Percentiles rank a stretch among this genome's conserved stretches.
phyloP scores from a whole-genome alignment of 2,888 invertebrate species.

The Drosophila melanocephala region DNA sequence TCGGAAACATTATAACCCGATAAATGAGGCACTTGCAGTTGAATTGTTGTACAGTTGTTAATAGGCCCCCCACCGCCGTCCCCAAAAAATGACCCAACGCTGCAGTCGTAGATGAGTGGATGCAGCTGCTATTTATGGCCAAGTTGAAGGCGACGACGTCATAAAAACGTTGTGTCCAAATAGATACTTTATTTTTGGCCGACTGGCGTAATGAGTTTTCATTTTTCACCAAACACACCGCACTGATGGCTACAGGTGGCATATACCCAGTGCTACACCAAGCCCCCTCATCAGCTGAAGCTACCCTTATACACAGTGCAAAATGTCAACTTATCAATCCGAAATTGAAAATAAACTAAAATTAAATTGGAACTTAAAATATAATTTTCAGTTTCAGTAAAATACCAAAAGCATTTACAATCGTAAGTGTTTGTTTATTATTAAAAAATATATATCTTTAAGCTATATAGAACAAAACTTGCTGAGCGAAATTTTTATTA shows the following conservation, averaged over 20 bases:
- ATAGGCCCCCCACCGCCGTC: neutral
- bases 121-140: conserved; percentile 55
- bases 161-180: conserved; percentile 42
- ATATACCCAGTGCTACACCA: conserved; percentile 7
- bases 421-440: neutral
- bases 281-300: neutral
- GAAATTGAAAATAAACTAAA: neutral
- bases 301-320: neutral
- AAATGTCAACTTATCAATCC: neutral
- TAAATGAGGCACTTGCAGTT: conserved; percentile 38
- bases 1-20: conserved; percentile 14
- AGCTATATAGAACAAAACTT: neutral
- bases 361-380: neutral
- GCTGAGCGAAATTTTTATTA: neutral
- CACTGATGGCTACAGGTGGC: conserved; percentile 71
- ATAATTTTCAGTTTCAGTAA: neutral
- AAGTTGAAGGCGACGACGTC: conserved; percentile 63
- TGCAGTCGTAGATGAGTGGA: conserved; percentile 23
- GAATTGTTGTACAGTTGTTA: conserved; percentile 37
- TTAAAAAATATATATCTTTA: neutral
- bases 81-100: conserved; percentile 23
- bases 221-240: conserved; percentile 49
- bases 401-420: neutral
- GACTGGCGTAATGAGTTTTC: conserved; percentile 73
- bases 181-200: conserved; percentile 67